Evolutionary conservation across 2,888 invertebrate genomes (phyloP).

Genomic region (Drosophila multiciliata): DNA sequence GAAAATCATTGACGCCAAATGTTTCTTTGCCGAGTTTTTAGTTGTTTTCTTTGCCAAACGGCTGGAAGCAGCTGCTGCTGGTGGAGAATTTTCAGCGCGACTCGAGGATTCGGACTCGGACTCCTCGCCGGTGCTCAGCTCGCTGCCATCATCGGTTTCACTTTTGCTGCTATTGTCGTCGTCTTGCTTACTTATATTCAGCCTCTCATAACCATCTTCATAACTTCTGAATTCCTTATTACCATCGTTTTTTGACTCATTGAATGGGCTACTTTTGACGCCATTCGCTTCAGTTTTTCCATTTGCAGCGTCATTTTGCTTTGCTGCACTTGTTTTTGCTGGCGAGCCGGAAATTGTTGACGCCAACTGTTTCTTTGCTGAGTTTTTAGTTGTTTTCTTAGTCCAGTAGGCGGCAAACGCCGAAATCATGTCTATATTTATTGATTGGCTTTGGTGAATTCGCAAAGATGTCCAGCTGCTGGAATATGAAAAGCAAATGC

Average conservation of each 20-base stretch:
- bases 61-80: no score
- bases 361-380: slow-evolving; percentile 2
- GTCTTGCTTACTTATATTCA: no score
- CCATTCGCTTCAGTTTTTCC: neutral
- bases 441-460: neutral
- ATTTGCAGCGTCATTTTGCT: neutral
- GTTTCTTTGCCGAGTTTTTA: no score
- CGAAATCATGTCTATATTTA: slow-evolving; percentile 23
- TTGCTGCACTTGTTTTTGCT: neutral
- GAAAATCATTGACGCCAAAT: no score
- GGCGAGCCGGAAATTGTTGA: neutral
- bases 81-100: no score
- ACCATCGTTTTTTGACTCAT: neutral
- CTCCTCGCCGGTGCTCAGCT: slow-evolving; percentile 18
- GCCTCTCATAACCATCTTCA: no score
- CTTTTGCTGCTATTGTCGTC: no score
- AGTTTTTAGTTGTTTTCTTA: neutral
- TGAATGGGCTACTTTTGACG: neutral
- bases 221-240: neutral
- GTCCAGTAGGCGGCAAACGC: slow-evolving; percentile 28
- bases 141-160: neutral
- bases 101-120: no score
- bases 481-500: slow-evolving; percentile 96
- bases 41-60: no score
- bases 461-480: slow-evolving; percentile 87